phyloP scores from a whole-genome alignment of 2,797 vertebrate genomes.

The Phalanger gymnotis region DNA sequence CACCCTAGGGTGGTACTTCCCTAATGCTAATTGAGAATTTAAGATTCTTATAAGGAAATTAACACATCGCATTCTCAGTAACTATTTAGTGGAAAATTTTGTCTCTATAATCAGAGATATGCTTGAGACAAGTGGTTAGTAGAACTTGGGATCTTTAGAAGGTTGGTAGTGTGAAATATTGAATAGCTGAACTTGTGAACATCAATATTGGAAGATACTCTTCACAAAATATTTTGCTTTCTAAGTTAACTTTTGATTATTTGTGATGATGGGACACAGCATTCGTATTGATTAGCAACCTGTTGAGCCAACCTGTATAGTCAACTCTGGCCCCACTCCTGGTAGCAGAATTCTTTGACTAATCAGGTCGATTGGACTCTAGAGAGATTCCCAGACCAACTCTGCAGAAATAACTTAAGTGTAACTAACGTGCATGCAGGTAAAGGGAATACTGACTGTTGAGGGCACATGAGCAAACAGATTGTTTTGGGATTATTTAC shows the following conservation, averaged over 20 bases:
- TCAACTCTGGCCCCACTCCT: not conserved
- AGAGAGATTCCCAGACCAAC: conserved; percentile 8
- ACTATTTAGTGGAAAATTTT: not conserved
- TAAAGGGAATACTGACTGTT: not conserved
- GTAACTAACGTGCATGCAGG: not conserved
- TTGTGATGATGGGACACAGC: not conserved
- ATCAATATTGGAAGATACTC: not conserved
- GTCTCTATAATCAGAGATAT: not conserved
- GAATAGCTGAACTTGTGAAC: not conserved
- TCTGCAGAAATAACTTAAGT: not conserved
- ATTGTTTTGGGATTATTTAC: not conserved
- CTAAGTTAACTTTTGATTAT: not conserved
- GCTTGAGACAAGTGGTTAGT: not conserved
- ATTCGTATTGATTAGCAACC: not conserved
- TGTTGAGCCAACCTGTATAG: not conserved
- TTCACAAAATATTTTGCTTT: not conserved
- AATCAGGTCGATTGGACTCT: not conserved
- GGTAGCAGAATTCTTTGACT: not conserved
- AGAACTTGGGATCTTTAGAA: not conserved
- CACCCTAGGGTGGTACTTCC: not conserved
- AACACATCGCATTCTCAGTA: not conserved
- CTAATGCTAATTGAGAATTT: conserved; percentile 10
- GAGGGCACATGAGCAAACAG: not conserved
- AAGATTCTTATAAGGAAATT: not conserved
- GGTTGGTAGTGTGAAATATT: not conserved